These are phyloP conservation scores for Andricus grossulariae DNA, from an alignment of 1,140 invertebrate genomes.

Conservation along the genomic window DNA sequence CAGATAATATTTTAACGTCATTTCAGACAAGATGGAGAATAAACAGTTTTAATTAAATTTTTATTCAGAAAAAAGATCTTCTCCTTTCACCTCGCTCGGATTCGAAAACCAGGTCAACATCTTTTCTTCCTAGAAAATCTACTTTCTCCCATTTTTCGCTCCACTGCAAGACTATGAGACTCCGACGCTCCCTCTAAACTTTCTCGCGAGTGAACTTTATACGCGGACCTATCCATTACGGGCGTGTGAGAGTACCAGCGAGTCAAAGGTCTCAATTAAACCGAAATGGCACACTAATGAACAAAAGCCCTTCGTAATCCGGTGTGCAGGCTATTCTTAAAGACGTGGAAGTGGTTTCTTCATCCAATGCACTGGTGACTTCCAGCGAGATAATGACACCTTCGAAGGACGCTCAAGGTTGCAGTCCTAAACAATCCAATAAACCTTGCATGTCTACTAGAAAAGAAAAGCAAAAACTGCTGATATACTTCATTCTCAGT, in stretches of 20 bases:
- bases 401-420: conserved; percentile 31
- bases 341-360: conserved; percentile 66
- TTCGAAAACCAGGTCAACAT: too few species aligned
- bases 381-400: conserved; percentile 63
- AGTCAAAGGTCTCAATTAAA: conserved; percentile 72
- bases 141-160: conserved; percentile 23
- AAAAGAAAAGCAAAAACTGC: conserved; percentile 27
- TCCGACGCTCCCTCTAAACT: conserved; percentile 7
- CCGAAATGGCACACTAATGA: conserved; percentile 69
- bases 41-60: too few species aligned
- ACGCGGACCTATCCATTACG: conserved; percentile 61
- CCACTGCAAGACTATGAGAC: conserved; percentile 14
- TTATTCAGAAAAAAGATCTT: too few species aligned
- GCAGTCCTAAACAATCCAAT: neutral
- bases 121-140: conserved; percentile 19
- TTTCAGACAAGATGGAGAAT: too few species aligned
- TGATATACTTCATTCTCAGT: too few species aligned
- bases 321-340: conserved; percentile 64
- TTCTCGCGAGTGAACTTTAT: conserved; percentile 29
- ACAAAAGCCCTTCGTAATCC: conserved; percentile 69
- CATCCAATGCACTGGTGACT: conserved; percentile 50
- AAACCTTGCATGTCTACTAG: neutral
- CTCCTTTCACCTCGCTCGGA: too few species aligned
- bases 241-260: conserved; percentile 46
- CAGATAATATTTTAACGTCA: too few species aligned